Percentiles rank a stretch among this genome's conserved stretches.
These are phyloP conservation scores for Tenualosa ilisha DNA, from an alignment of 2,797 vertebrate genomes.

Conservation along the genomic window DNA sequence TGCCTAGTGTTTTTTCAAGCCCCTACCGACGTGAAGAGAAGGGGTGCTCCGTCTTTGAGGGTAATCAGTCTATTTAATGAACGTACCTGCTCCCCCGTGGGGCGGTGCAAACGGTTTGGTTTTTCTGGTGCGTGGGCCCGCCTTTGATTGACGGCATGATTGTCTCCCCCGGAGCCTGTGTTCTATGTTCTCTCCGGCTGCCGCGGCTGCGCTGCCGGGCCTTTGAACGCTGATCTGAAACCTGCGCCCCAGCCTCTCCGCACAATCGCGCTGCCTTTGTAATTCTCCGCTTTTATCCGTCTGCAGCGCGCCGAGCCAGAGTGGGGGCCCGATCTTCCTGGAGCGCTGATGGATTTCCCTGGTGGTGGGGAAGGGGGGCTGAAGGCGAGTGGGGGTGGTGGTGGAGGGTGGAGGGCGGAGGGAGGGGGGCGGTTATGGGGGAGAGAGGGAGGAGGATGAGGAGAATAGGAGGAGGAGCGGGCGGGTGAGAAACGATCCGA, in stretches of 20 bases:
- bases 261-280: conserved; percentile 6
- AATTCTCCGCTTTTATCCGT: conserved; percentile 38
- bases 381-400: not conserved
- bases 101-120: conserved; percentile 44
- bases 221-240: conserved; percentile 53
- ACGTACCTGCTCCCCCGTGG: conserved; percentile 41
- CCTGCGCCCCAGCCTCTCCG: conserved; percentile 18
- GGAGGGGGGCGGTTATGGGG: conserved; percentile 9
- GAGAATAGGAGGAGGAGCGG: not conserved
- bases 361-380: conserved; percentile 14
- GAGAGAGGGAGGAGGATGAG: conserved; percentile 22
- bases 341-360: conserved; percentile 37
- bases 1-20: not conserved
- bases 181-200: conserved; percentile 4
- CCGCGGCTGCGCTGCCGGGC: conserved; percentile 28
- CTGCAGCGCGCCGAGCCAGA: conserved; percentile 21
- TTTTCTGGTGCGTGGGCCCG: conserved; percentile 23
- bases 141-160: conserved; percentile 40
- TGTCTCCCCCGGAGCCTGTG: not conserved
- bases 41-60: conserved; percentile 23
- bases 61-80: conserved; percentile 52
- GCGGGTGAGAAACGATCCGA: conserved; percentile 24
- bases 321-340: conserved; percentile 4
- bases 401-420: not conserved
- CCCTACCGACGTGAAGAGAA: not conserved